These are phyloP conservation scores for Ictalurus furcatus DNA, from an alignment of 2,113 vertebrate genomes.

Conservation along the genomic window DNA sequence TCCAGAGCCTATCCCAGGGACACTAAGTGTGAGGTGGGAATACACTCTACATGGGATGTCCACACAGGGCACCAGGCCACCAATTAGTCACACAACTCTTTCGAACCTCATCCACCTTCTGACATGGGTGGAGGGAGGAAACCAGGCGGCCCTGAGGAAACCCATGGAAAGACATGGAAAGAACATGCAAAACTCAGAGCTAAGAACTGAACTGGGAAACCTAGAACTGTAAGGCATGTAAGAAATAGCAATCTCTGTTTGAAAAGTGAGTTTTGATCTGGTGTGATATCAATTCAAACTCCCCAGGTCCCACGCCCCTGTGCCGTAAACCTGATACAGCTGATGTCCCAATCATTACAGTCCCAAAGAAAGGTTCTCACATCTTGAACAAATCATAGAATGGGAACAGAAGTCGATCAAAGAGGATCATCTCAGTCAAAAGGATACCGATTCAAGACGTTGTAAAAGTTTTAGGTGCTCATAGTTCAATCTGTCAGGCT, in stretches of 20 bases:
- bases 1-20: not conserved
- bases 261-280: not conserved
- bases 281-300: not conserved
- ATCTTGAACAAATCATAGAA: not conserved
- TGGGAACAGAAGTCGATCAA: not conserved
- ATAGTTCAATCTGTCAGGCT: not conserved
- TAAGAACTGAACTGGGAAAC: not conserved
- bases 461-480: not conserved
- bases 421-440: not conserved
- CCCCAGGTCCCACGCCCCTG: not conserved
- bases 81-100: not conserved
- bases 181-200: not conserved
- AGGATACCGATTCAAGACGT: not conserved
- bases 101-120: not conserved
- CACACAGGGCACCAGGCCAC: not conserved
- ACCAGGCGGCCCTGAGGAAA: not conserved
- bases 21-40: not conserved
- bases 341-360: not conserved
- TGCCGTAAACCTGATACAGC: not conserved
- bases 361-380: not conserved
- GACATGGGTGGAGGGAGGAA: not conserved
- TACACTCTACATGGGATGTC: not conserved
- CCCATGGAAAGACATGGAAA: not conserved
- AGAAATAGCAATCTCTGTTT: not conserved
- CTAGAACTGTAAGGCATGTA: not conserved